Base-by-base conservation (phyloP, 1,140 invertebrate genomes). In the Orchesella cincta region DNA sequence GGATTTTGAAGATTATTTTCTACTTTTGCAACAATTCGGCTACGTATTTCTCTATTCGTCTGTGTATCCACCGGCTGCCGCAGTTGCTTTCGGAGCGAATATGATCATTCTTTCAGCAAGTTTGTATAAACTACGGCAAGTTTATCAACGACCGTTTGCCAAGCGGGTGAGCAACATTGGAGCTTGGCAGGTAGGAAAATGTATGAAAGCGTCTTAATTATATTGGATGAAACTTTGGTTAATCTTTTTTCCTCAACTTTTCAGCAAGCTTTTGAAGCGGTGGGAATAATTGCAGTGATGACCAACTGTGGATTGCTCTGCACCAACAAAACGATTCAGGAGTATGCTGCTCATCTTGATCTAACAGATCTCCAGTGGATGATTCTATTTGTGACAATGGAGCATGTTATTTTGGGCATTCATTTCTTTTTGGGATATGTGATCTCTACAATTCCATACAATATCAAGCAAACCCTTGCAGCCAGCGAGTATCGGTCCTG, bases 1-100 rank as follows among this genome's bases (percentile, higher is more conserved):
- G 14, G 62, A 67, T 23, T 67, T 67, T 33, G 31, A 67, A 26
- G 62, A 67, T 12, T 67, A 67, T 67, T 29, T 67, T n/a, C 8
- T 8, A 1, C 62, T 67, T 3, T 67, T 31, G 29, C 26, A 8
- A 12, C 62, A 67, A 33, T 67, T 67, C 23, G 62, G 62, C 5
- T 67, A 67, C 62, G 12, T 67, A 3, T 67, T 31, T 33, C 26
- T 67, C 12, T 67, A 31, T n/a, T 29, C 62, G 31, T 67, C 62
- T 29, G 28, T 31, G 8, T 33, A 12, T 14, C 62, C 62, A 14
- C 31, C n/a, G 23, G 62, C 62, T 18, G 62, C 28, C 2, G 2
- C n/a, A 12, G 29, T 67, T 14, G 62, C 62, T 16, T 3, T 67
- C 33, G 31, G 29, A 31, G 2, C 5, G 5, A 67, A 67, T n/a